phyloP scores from a whole-genome alignment of 2,888 invertebrate species.

The Trichopoda pennipes region DNA sequence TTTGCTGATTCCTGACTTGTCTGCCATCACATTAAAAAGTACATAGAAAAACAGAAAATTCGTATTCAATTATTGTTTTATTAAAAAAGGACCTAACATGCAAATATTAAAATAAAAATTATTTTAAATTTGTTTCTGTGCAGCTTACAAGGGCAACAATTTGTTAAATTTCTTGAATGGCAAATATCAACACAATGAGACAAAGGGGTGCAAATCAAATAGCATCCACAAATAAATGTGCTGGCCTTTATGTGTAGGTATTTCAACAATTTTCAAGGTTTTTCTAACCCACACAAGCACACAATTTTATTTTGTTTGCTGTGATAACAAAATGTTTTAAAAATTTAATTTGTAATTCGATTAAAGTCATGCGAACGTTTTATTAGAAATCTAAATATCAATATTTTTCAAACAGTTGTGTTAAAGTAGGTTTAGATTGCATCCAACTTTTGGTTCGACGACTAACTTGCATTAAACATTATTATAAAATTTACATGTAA shows the following conservation, averaged over 20 bases:
- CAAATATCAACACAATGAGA: not conserved
- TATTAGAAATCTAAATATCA: too few species aligned
- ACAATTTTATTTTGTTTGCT: not conserved
- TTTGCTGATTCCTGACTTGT: not conserved
- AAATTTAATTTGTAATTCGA: not conserved
- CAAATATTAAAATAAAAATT: too few species aligned
- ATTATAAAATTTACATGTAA: too few species aligned
- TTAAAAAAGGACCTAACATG: too few species aligned
- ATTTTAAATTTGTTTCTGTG: too few species aligned
- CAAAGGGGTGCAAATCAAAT: conserved; percentile 25
- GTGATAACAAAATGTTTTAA: not conserved
- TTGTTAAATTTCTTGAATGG: conserved; percentile 15
- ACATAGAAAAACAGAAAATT: too few species aligned
- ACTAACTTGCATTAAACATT: too few species aligned
- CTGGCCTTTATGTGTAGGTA: not conserved
- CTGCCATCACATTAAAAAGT: conserved; percentile 11
- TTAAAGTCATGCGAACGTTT: too few species aligned
- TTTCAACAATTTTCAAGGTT: conserved; percentile 23
- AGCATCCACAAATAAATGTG: not conserved
- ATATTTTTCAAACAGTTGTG: too few species aligned
- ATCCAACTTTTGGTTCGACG: too few species aligned
- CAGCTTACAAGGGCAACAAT: conserved; percentile 1
- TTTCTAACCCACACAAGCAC: not conserved
- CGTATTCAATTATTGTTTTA: too few species aligned
- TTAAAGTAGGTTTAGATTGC: too few species aligned